phyloP scores from a whole-genome alignment of 1,140 invertebrate species.

The Steinernema feltiae region DNA sequence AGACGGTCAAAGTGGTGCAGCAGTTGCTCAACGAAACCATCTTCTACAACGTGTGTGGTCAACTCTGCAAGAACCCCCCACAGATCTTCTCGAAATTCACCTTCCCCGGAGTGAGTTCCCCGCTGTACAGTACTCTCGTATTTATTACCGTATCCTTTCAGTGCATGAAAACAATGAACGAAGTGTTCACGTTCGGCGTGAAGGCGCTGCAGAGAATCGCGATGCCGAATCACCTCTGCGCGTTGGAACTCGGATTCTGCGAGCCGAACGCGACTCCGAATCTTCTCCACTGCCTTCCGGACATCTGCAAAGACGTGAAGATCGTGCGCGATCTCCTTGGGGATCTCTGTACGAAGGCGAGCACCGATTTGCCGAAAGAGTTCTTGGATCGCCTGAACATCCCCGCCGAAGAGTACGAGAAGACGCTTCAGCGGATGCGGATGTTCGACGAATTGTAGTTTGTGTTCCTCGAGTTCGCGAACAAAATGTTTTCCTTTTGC shows the following conservation, averaged over 20 bases:
- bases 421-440: background rate
- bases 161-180: constrained; percentile 1
- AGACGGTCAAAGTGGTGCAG: background rate
- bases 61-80: background rate
- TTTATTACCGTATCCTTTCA: background rate
- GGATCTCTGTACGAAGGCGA: background rate
- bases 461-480: background rate
- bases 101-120: background rate
- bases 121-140: background rate
- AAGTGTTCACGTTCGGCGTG: background rate
- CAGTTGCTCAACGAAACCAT: background rate
- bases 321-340: background rate
- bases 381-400: background rate
- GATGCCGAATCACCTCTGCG: constrained; percentile 2
- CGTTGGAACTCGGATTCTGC: background rate
- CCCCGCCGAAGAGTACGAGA: background rate
- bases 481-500: background rate
- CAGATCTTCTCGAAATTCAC: background rate
- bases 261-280: background rate
- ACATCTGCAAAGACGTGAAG: background rate
- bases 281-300: background rate
- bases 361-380: background rate
- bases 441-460: constrained; percentile 12
- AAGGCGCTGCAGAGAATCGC: background rate
- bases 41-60: background rate